phyloP scores from a whole-genome alignment of 2,888 invertebrate genomes.

The Silvanus unidentatus region DNA sequence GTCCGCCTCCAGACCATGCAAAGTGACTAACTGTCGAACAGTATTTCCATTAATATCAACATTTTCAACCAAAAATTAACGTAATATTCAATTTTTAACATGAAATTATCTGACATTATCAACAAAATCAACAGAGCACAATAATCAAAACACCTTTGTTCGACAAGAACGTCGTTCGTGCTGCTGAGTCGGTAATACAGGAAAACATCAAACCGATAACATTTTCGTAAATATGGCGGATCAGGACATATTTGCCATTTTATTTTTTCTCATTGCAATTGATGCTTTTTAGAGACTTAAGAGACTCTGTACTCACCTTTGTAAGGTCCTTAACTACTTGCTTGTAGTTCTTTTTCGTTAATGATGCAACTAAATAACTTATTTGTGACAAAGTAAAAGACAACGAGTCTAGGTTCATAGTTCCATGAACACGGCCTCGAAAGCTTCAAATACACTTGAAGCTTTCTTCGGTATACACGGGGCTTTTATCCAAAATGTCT shows the following conservation, averaged over 20 bases:
- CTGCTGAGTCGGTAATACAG: conserved; percentile 30
- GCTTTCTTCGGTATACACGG: conserved; percentile 79
- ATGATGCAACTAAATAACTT: conserved; percentile 91
- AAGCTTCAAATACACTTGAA: conserved; percentile 93
- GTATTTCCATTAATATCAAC: conserved; percentile 1
- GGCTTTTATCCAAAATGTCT: conserved; percentile 52
- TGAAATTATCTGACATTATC: conserved; percentile 26
- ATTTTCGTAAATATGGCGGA: conserved; percentile 31
- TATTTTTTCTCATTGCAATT: not conserved
- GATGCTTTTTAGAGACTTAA: not conserved
- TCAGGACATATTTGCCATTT: conserved; percentile 8
- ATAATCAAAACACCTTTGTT: conserved; percentile 41
- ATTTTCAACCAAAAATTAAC: not conserved
- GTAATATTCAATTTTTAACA: not conserved
- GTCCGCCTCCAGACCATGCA: conserved; percentile 94
- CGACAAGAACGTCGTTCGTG: conserved; percentile 23
- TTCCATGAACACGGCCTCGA: conserved; percentile 80
- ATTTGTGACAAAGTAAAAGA: conserved; percentile 98
- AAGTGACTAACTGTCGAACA: conserved; percentile 69
- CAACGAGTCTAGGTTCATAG: conserved; percentile 99
- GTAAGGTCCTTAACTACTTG: conserved; percentile 82
- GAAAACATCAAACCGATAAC: no score
- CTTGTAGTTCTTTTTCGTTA: conserved; percentile 93
- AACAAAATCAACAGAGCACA: conserved; percentile 27
- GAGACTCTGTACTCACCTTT: conserved; percentile 63